Percentiles rank a stretch among this genome's conserved stretches.
These are phyloP conservation scores for Crypturellus tataupa DNA, from an alignment of 2,797 vertebrate species.

Conservation along the genomic window DNA sequence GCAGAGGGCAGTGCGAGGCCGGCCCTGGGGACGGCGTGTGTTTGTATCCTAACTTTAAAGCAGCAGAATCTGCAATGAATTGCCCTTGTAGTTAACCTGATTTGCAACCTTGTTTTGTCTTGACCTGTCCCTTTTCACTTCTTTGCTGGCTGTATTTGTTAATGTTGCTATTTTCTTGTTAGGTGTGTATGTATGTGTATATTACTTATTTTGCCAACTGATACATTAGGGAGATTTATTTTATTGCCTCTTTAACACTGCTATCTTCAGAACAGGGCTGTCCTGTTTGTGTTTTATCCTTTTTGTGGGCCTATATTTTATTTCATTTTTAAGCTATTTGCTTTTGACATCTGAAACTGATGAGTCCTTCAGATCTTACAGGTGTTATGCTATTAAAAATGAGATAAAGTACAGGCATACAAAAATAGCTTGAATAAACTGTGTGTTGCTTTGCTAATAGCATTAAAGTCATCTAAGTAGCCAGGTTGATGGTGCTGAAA, in stretches of 20 bases:
- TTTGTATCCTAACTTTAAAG: background rate
- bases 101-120: background rate
- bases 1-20: background rate
- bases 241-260: slow-evolving; percentile 16
- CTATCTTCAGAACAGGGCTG: background rate
- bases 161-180: slow-evolving; percentile 11
- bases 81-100: background rate
- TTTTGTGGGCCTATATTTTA: background rate
- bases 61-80: background rate
- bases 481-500: background rate
- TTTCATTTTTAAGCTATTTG: background rate
- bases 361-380: background rate
- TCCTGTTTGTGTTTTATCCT: background rate
- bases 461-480: background rate
- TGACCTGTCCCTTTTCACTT: slow-evolving; percentile 30
- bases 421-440: background rate
- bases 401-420: too few species aligned
- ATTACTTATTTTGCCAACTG: slow-evolving; percentile 30
- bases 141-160: slow-evolving; percentile 7
- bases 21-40: background rate
- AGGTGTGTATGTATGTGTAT: background rate
- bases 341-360: background rate
- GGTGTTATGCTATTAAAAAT: background rate
- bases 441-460: background rate
- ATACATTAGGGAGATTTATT: slow-evolving; percentile 30